Evolutionary conservation across 1,140 invertebrate species (phyloP).

Genomic region (Scaptodrosophila lebanonensis): DNA sequence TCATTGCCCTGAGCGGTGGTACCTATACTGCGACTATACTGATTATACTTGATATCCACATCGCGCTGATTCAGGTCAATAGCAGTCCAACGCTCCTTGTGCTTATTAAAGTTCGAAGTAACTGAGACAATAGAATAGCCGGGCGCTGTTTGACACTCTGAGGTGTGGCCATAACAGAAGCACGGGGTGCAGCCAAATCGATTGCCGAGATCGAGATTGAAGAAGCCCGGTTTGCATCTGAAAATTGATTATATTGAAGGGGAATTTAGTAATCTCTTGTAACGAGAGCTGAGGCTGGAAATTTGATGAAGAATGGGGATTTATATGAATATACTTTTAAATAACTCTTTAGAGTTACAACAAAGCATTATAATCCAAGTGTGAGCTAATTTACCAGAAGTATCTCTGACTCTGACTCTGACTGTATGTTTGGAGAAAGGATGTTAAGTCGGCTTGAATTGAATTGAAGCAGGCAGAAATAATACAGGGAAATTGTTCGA

Average conservation of each 20-base stretch:
- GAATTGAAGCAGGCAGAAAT: no score
- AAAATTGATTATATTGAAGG: no score
- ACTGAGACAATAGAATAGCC: conserved; percentile 89
- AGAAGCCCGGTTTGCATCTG: conserved; percentile 95
- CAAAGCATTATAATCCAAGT: no score
- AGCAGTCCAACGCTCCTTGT: conserved; percentile 91
- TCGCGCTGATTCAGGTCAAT: conserved; percentile 82
- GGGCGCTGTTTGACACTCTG: conserved; percentile 89
- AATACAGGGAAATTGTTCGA: conserved; percentile 87
- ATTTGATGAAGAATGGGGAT: no score
- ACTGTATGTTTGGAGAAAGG: no score
- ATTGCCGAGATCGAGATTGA: conserved; percentile 92
- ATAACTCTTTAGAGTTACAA: no score
- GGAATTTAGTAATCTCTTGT: no score
- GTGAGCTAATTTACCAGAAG: no score
- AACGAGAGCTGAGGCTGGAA: no score
- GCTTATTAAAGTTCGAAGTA: conserved; percentile 89
- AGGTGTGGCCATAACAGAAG: conserved; percentile 98
- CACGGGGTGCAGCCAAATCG: conserved; percentile 98
- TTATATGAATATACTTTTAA: no score
- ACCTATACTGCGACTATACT: conserved; percentile 88
- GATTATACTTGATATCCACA: conserved; percentile 86
- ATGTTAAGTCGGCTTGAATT: no score
- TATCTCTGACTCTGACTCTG: no score
- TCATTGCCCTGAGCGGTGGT: conserved; percentile 84